These are phyloP conservation scores for Blastobasis lacticolella DNA, from an alignment of 2,888 invertebrate species.

Conservation along the genomic window DNA sequence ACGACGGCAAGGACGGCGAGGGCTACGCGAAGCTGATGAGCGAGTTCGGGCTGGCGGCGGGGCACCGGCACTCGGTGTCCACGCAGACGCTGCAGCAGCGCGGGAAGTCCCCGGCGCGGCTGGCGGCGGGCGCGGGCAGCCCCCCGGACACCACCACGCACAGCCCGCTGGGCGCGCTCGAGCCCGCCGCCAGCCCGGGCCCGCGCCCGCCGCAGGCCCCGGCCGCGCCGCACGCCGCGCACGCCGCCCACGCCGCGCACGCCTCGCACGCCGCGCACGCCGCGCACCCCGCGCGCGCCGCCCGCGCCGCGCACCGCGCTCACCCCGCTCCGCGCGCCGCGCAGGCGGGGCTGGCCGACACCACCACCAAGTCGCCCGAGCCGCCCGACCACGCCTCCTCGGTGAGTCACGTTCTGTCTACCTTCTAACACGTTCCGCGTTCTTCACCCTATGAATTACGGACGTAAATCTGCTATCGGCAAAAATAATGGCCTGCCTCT, in stretches of 20 bases:
- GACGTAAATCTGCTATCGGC: neutral
- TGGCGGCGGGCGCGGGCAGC: conserved; percentile 33
- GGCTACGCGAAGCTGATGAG: conserved; percentile 36
- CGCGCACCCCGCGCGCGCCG: neutral
- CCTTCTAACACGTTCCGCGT: neutral
- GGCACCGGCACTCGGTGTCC: conserved; percentile 79
- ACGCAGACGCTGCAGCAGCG: conserved; percentile 79
- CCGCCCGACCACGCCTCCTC: conserved; percentile 56
- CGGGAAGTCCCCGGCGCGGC: conserved; percentile 38
- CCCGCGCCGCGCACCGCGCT: conserved; percentile 22
- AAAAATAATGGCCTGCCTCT: neutral
- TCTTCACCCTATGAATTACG: neutral
- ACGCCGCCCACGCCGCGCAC: too few relatives aligned
- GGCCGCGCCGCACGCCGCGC: too few relatives aligned
- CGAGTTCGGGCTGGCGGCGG: conserved; percentile 24
- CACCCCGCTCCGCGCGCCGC: conserved; percentile 9
- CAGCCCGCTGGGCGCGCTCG: conserved; percentile 80
- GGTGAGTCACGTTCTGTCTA: conserved; percentile 29
- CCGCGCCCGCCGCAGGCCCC: too few relatives aligned
- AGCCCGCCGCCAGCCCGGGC: conserved; percentile 27
- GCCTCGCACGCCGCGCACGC: too few relatives aligned
- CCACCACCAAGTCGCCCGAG: conserved; percentile 63
- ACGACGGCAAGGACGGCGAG: conserved; percentile 23
- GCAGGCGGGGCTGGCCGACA: conserved; percentile 51
- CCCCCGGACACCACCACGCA: conserved; percentile 91